phyloP scores from a whole-genome alignment of 2,797 vertebrate species.

The Gymnoscopelus microlampas region DNA sequence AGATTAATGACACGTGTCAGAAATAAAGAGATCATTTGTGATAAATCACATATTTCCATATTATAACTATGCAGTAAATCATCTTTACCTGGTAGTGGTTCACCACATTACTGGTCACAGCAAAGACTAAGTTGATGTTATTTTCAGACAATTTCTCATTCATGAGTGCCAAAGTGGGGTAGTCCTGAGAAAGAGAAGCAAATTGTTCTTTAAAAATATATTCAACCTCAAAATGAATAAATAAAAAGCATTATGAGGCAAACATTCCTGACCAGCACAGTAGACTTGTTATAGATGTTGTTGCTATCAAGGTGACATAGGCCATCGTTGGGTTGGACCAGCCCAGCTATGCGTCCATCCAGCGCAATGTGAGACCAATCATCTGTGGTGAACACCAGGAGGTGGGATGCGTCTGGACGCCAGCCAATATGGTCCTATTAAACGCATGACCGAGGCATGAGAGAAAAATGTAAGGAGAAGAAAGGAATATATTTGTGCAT shows the following conservation, averaged over 20 bases:
- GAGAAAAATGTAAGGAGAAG: too few species aligned
- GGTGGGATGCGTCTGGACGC: constrained; percentile 91
- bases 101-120: constrained; percentile 85
- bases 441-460: too few species aligned
- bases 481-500: too few species aligned
- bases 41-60: background rate
- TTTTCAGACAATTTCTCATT: constrained; percentile 93
- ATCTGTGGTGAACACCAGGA: constrained; percentile 94
- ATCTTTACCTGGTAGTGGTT: constrained; percentile 87
- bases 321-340: constrained; percentile 92
- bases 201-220: too few species aligned
- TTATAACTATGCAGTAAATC: background rate
- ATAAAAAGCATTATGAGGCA: background rate
- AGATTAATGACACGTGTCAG: background rate
- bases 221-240: too few species aligned
- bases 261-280: constrained; percentile 82
- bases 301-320: constrained; percentile 85
- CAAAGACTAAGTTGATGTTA: constrained; percentile 96
- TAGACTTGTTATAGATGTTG: constrained; percentile 87
- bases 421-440: constrained; percentile 92
- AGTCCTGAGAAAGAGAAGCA: constrained; percentile 82
- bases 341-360: constrained; percentile 91
- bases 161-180: constrained; percentile 92
- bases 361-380: constrained; percentile 90
- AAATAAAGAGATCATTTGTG: background rate